Conservation (phyloP, 2,888 invertebrate species). For the Ceramica pisi region DNA sequence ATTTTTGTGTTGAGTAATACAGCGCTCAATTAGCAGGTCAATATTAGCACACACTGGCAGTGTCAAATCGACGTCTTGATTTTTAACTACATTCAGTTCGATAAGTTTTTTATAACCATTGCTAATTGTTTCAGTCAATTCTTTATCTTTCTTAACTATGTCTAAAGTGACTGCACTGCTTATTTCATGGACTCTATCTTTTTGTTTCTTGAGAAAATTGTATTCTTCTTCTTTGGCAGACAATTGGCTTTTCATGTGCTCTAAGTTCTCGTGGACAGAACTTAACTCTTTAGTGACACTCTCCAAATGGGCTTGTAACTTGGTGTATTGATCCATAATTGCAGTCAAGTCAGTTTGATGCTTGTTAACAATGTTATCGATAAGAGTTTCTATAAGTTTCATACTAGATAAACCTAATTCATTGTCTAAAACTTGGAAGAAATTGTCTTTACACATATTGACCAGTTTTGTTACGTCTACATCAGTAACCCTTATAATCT, state of each 20-base stretch:
- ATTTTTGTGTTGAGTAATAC: conserved; percentile 67
- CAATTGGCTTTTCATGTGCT: conserved; percentile 74
- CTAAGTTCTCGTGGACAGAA: conserved; percentile 73
- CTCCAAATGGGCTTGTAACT: conserved; percentile 71
- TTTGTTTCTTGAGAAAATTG: conserved; percentile 77
- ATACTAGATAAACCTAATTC: conserved; percentile 75
- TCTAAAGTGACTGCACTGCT: conserved; percentile 82
- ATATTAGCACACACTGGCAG: conserved; percentile 72
- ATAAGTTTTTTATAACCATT: conserved; percentile 74
- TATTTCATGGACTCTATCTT: conserved; percentile 81
- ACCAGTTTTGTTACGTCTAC: conserved; percentile 62
- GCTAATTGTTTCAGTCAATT: conserved; percentile 72
- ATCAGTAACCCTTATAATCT: conserved; percentile 56
- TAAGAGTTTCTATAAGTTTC: conserved; percentile 74
- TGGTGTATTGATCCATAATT: conserved; percentile 69
- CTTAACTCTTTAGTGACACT: conserved; percentile 72
- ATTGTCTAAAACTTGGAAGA: conserved; percentile 77
- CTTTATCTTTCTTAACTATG: conserved; percentile 79
- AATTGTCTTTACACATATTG: conserved; percentile 74
- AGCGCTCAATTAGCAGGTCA: conserved; percentile 72
- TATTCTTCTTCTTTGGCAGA: conserved; percentile 79
- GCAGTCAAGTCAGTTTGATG: conserved; percentile 71
- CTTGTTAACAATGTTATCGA: conserved; percentile 71
- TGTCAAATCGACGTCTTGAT: conserved; percentile 69
- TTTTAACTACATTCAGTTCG: conserved; percentile 70